Percentiles rank a stretch among this genome's conserved stretches.
Conservation (phyloP, 2,888 invertebrate species). For the Crocallis elinguaria region DNA sequence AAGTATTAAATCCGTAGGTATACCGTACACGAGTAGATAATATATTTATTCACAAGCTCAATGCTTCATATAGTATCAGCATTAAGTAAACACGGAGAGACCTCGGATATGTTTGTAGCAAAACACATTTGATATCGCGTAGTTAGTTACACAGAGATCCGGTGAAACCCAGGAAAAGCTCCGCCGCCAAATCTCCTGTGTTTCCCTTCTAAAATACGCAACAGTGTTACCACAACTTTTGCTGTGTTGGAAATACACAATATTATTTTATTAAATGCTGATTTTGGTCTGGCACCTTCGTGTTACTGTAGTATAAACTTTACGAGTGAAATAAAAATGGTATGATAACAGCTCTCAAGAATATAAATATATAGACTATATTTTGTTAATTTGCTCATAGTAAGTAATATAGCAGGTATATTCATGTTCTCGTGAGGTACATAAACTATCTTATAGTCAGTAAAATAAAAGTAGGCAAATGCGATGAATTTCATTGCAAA, state of each 20-base stretch:
- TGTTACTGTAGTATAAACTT: background rate
- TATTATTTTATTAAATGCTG: conserved; percentile 21
- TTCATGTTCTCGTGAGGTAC: too few relatives aligned
- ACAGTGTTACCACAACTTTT: conserved; percentile 31
- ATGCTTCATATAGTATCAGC: background rate
- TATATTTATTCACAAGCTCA: background rate
- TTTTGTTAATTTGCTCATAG: too few relatives aligned
- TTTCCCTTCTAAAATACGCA: conserved; percentile 61
- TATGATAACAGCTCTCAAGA: background rate
- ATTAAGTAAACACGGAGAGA: conserved; percentile 51
- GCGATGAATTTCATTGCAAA: too few relatives aligned
- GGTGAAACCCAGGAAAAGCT: conserved; percentile 59
- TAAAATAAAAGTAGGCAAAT: too few relatives aligned
- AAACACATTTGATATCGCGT: conserved; percentile 69
- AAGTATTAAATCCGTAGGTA: background rate
- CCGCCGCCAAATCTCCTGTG: conserved; percentile 62
- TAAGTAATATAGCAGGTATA: too few relatives aligned
- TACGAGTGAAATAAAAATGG: conserved; percentile 3
- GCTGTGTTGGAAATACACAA: conserved; percentile 20
- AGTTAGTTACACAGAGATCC: conserved; percentile 72
- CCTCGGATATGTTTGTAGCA: conserved; percentile 65
- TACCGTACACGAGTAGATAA: too few relatives aligned
- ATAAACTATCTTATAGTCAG: too few relatives aligned
- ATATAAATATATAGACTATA: background rate
- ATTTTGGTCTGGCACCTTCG: conserved; percentile 12